These are phyloP conservation scores for Acanthopagrus latus DNA, from an alignment of 2,797 vertebrate species.

Conservation along the genomic window DNA sequence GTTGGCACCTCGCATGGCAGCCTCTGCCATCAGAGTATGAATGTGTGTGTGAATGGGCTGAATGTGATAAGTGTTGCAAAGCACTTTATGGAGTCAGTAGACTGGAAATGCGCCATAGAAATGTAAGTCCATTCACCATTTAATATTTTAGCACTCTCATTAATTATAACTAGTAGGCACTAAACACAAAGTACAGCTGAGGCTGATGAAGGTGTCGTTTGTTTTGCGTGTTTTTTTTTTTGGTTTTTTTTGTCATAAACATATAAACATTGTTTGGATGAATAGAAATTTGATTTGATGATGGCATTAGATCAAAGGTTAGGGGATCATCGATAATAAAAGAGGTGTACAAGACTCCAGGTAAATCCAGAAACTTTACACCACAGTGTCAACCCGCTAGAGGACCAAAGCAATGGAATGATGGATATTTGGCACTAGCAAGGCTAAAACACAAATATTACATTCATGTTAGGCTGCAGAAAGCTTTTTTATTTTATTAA, in stretches of 20 bases:
- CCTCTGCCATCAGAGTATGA: too few relatives aligned
- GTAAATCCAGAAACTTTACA: slow-evolving; percentile 4
- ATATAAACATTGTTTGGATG: background rate
- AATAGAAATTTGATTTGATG: background rate
- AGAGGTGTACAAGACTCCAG: background rate
- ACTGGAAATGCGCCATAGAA: too few relatives aligned
- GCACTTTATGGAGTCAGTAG: too few relatives aligned
- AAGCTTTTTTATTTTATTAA: background rate
- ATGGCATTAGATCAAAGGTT: background rate
- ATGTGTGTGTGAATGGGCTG: too few relatives aligned
- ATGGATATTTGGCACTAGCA: background rate
- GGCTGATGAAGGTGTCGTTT: background rate
- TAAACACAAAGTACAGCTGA: background rate
- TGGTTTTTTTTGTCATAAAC: background rate
- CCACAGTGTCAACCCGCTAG: background rate
- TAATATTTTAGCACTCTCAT: too few relatives aligned
- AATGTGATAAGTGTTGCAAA: too few relatives aligned
- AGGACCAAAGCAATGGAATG: background rate
- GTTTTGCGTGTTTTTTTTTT: background rate
- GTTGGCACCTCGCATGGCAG: too few relatives aligned
- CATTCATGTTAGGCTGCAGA: background rate
- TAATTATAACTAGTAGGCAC: too few relatives aligned
- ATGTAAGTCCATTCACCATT: too few relatives aligned
- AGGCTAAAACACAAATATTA: background rate
- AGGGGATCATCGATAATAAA: background rate